Evolutionary conservation across 2,113 vertebrate genomes (phyloP).

Genomic region (Perca flavescens): DNA sequence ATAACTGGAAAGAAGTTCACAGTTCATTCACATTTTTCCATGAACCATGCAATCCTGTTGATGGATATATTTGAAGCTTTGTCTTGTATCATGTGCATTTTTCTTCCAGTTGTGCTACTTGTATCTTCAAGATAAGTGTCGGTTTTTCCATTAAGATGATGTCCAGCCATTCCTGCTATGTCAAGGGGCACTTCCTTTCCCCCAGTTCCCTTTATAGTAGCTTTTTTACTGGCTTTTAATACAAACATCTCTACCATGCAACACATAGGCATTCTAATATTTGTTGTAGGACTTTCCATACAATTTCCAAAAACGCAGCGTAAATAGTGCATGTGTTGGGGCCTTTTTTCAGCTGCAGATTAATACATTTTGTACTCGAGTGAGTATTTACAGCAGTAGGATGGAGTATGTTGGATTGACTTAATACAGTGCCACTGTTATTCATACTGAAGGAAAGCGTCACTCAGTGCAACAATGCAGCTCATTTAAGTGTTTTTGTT

Average conservation of each 20-base stretch:
- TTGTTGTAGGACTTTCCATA: neutral
- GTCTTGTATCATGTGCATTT: neutral
- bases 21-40: neutral
- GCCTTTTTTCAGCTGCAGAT: neutral
- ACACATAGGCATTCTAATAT: neutral
- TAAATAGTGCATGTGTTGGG: neutral
- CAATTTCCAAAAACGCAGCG: neutral
- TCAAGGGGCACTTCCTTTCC: neutral
- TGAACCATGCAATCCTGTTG: neutral
- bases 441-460: neutral
- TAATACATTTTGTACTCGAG: neutral
- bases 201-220: neutral
- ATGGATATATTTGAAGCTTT: neutral
- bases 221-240: neutral
- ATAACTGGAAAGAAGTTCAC: neutral
- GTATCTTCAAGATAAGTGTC: neutral
- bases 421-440: neutral
- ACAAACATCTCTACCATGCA: neutral
- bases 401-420: neutral
- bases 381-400: neutral
- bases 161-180: neutral
- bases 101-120: neutral
- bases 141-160: neutral
- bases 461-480: too few species aligned
- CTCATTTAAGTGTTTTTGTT: constrained; percentile 1